Evolutionary conservation across 2,797 vertebrate genomes (phyloP), one percentile per base, ranked within the genome.

Genomic region (Gallirallus australis): DNA sequence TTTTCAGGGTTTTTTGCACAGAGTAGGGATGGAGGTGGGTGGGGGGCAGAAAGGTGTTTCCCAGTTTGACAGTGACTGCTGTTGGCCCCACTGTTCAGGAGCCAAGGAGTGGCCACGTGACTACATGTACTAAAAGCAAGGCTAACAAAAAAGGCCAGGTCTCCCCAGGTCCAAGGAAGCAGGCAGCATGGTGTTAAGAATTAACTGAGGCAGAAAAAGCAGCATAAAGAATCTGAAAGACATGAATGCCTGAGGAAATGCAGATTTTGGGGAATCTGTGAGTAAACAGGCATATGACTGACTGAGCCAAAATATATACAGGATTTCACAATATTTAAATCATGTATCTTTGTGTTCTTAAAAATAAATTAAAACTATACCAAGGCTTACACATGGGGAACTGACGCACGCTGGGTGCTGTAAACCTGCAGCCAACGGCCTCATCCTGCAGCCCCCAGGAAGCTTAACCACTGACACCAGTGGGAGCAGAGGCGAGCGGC

Each of bases 261-360:
- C 95, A 96, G 95, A 96, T 95, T 96, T 96, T 80, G 96, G 96
- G 96, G 96, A 97, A 97, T 96, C 96, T 97, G 96, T 97, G 96
- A 97, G 96, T 97, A 96, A 96, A 97, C 94, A 97, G 94, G 96
- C 96, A 96, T 96, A 97, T 94, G 96, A 97, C 93, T 97, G 95
- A 90, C 95, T 86, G 94, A 96, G 96, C 96, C 95, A 96, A 96
- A 95, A 95, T 97, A 95, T 73, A 97, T 96, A 96, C 90, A 96
- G 96, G 94, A 96, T 97, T 96, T 96, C 96, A 95, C 96, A 96
- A 96, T 97, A 96, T 97, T 97, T 95, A 96, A 96, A 97, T 95
- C 96, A 93, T 97, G 96, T 91, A 95, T 95, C 95, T 96, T 96
- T 96, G 96, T 96, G 96, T 96, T 96, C 95, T 97, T 96, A 96